A percentile compares a stretch with the other conserved stretches of the same genome.
Evolutionary conservation across 2,888 invertebrate genomes (phyloP).

Genomic region (Spisula subtruncata): DNA sequence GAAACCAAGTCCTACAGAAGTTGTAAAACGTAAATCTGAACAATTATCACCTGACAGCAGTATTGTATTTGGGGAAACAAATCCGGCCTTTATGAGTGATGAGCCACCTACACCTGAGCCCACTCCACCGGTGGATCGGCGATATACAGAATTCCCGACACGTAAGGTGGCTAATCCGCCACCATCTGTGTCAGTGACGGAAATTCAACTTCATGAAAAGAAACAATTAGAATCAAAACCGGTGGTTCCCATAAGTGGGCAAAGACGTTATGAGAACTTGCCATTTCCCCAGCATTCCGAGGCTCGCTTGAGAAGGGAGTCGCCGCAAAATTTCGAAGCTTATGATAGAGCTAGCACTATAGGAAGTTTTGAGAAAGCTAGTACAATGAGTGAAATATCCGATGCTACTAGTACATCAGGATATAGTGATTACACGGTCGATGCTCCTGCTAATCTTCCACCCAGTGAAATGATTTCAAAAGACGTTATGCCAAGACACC

Average conservation of each 20-base stretch:
- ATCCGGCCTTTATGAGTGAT: constrained; percentile 63
- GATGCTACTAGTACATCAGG: constrained; percentile 70
- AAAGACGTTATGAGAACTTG: constrained; percentile 62
- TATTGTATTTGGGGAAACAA: constrained; percentile 68
- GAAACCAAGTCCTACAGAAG: constrained; percentile 60
- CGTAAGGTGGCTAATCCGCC: constrained; percentile 37
- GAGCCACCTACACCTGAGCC: constrained; percentile 62
- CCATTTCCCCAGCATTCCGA: constrained; percentile 48
- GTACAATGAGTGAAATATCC: constrained; percentile 70
- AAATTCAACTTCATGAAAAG: constrained; percentile 66
- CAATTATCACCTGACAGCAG: constrained; percentile 70
- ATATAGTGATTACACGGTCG: constrained; percentile 65
- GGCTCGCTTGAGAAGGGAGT: constrained; percentile 44
- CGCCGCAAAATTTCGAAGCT: constrained; percentile 59
- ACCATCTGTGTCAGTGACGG: constrained; percentile 53
- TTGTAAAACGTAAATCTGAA: constrained; percentile 60
- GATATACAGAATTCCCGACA: constrained; percentile 71
- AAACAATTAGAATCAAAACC: constrained; percentile 52
- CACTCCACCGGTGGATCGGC: constrained; percentile 62
- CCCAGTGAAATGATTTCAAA: constrained; percentile 74
- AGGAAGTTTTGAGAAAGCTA: constrained; percentile 69
- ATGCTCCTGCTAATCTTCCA: constrained; percentile 68
- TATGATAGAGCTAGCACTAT: constrained; percentile 68
- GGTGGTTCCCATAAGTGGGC: constrained; percentile 9
- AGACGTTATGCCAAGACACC: constrained; percentile 61